phyloP scores from a whole-genome alignment of 2,113 vertebrate genomes.

The Anarhynchus alexandrinus region DNA sequence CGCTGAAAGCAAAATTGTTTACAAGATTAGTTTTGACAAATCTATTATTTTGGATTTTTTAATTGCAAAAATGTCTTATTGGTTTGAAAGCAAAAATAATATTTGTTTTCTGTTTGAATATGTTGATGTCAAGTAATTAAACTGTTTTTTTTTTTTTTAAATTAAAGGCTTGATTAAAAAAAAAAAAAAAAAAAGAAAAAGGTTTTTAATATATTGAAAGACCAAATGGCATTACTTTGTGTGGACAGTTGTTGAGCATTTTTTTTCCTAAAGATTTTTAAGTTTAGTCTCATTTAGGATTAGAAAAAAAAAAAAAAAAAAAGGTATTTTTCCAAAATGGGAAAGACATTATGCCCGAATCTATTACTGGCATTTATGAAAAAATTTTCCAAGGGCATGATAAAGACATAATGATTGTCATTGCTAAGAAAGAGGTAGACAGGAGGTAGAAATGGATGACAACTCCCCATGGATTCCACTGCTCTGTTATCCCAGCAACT shows the following conservation, averaged over 20 bases:
- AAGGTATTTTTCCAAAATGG: not conserved
- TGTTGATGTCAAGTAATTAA: not conserved
- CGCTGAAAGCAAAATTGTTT: not conserved
- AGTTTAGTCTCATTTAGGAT: not conserved
- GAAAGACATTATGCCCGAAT: not conserved
- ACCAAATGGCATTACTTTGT: not conserved
- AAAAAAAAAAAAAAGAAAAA: not conserved
- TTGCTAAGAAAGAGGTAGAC: not conserved
- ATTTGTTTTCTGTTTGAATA: not conserved
- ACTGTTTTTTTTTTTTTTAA: not conserved
- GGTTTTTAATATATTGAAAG: not conserved
- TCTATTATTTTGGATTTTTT: not conserved
- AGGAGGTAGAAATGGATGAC: not conserved
- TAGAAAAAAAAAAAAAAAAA: not conserved
- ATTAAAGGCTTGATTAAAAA: not conserved
- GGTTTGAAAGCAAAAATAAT: not conserved
- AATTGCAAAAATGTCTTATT: not conserved
- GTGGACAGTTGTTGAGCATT: not conserved
- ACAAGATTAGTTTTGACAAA: not conserved
- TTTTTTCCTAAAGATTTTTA: not conserved
- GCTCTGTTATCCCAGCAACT: fast-evolving
- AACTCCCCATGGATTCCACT: not conserved
- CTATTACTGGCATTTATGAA: not conserved
- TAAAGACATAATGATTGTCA: not conserved
- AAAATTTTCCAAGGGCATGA: not conserved